Evolutionary conservation across 2,113 vertebrate genomes (phyloP).

Genomic region (Ceyx margarethae): DNA sequence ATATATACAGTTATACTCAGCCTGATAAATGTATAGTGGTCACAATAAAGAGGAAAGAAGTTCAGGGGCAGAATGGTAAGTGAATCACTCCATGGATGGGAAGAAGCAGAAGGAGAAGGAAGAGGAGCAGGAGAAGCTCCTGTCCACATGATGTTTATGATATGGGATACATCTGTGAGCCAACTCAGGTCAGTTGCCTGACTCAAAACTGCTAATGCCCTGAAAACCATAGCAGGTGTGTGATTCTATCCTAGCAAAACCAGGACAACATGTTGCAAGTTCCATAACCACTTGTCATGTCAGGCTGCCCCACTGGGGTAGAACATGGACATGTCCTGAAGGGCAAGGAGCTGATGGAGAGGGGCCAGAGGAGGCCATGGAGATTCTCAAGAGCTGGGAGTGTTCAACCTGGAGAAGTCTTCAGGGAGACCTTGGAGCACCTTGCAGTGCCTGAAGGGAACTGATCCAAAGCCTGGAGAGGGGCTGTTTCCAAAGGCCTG

Average conservation of each 20-base stretch:
- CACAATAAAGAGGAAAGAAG: neutral
- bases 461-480: no score
- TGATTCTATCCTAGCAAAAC: neutral
- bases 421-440: no score
- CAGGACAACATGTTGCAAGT: neutral
- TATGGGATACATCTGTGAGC: neutral
- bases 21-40: neutral
- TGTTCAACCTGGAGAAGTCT: no score
- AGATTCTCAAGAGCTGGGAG: no score
- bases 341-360: no score
- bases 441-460: no score
- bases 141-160: neutral
- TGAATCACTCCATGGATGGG: no score
- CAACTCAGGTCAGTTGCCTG: neutral
- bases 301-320: neutral
- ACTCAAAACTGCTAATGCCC: neutral
- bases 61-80: no score
- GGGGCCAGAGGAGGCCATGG: no score
- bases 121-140: no score
- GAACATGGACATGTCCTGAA: neutral
- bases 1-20: neutral
- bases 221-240: neutral
- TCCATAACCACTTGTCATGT: neutral
- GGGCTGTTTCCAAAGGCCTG: no score
- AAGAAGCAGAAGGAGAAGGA: no score